A percentile compares a stretch with the other conserved stretches of the same genome.
Conservation (phyloP, 2,888 invertebrate species). For the Cheilosia urbana region DNA sequence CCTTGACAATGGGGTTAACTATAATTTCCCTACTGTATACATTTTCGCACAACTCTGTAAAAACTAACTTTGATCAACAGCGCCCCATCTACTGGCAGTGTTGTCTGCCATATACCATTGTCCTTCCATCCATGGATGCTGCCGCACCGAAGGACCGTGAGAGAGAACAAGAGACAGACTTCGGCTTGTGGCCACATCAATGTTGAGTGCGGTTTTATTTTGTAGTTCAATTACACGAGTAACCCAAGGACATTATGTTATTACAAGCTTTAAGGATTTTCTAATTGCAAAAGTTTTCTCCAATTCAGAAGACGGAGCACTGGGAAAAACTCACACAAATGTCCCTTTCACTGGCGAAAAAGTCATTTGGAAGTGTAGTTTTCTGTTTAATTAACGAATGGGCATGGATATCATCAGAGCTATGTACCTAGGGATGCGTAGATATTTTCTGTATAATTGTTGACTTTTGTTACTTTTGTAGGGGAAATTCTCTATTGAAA, state of each 20-base stretch:
- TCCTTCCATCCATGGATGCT: slow-evolving; percentile 44
- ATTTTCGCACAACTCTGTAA: no score
- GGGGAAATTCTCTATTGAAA: not conserved
- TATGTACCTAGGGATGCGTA: not conserved
- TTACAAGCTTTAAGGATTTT: slow-evolving; percentile 75
- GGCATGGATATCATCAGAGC: slow-evolving; percentile 12
- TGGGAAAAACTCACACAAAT: slow-evolving; percentile 29
- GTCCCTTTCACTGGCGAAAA: slow-evolving; percentile 42
- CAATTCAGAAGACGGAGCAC: slow-evolving; percentile 32
- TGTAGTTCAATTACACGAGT: slow-evolving; percentile 74
- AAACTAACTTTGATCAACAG: not conserved
- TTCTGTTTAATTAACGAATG: slow-evolving; percentile 70
- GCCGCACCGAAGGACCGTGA: not conserved
- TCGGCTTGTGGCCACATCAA: slow-evolving; percentile 64
- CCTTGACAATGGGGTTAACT: no score
- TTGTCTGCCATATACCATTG: slow-evolving; percentile 25
- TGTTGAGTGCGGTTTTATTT: slow-evolving; percentile 70
- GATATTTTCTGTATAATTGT: not conserved
- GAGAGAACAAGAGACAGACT: not conserved
- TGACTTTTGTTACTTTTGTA: slow-evolving; percentile 15
- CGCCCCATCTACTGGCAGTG: not conserved
- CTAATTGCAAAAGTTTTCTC: slow-evolving; percentile 73
- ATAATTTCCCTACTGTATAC: no score
- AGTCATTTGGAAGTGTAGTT: slow-evolving; percentile 68
- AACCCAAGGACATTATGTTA: slow-evolving; percentile 73